Percentiles rank a stretch among this genome's conserved stretches.
These are phyloP conservation scores for Carcinoscorpius rotundicauda DNA, from an alignment of 1,140 invertebrate species.

Conservation along the genomic window DNA sequence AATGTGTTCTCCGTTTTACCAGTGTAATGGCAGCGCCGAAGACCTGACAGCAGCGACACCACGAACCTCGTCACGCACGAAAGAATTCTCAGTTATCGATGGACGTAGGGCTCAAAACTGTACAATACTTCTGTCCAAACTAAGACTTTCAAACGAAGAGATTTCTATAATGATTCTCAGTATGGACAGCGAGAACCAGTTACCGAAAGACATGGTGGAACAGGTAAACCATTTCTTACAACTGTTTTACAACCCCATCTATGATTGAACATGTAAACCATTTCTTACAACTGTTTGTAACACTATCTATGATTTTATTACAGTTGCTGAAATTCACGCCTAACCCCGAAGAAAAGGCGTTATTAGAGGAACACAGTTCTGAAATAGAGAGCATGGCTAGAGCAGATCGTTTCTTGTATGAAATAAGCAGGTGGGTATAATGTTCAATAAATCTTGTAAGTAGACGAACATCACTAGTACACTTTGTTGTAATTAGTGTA, in stretches of 20 bases:
- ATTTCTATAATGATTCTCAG: constrained; percentile 75
- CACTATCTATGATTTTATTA: neutral
- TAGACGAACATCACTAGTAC: too few species aligned
- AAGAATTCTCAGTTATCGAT: constrained; percentile 65
- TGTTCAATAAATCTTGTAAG: too few species aligned
- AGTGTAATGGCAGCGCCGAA: constrained; percentile 24
- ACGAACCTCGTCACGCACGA: constrained; percentile 12
- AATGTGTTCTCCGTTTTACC: constrained; percentile 13
- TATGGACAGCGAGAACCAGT: constrained; percentile 87
- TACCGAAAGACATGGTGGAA: constrained; percentile 96
- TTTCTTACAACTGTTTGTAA: too few species aligned
- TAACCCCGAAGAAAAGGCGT: constrained; percentile 76
- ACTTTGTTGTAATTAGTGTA: too few species aligned
- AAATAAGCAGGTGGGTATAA: constrained; percentile 46
- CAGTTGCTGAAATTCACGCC: constrained; percentile 87
- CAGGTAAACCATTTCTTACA: constrained; percentile 41
- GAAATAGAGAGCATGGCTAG: constrained; percentile 81
- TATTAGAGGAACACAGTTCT: constrained; percentile 83
- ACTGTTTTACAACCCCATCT: too few species aligned
- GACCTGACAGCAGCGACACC: constrained; percentile 22
- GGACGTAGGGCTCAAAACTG: constrained; percentile 91
- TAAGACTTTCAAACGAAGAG: constrained; percentile 93
- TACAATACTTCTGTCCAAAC: constrained; percentile 88
- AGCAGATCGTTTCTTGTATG: constrained; percentile 89
- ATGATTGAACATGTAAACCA: too few species aligned